Percentiles rank a stretch among this genome's conserved stretches.
These are phyloP conservation scores for Pimephales promelas DNA, from an alignment of 2,113 vertebrate species.

Conservation along the genomic window DNA sequence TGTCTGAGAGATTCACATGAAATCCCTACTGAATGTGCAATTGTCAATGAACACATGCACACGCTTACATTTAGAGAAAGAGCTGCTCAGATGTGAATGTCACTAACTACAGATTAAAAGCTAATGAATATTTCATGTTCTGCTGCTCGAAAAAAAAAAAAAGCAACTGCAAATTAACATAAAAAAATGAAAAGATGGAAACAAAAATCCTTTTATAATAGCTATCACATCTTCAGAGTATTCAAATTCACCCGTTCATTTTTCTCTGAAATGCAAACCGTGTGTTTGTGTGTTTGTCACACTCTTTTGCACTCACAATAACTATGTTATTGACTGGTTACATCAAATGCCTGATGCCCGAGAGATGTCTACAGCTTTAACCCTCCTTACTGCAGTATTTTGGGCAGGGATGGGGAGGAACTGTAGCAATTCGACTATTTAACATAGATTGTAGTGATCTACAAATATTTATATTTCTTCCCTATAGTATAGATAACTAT, in stretches of 20 bases:
- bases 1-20: slow-evolving; percentile 47
- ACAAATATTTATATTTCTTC: no score
- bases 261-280: background rate
- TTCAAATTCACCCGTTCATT: background rate
- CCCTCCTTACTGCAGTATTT: slow-evolving; percentile 32
- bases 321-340: slow-evolving; percentile 68
- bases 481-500: no score
- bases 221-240: background rate
- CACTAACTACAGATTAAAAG: slow-evolving; percentile 24
- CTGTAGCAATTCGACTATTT: background rate
- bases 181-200: no score
- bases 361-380: slow-evolving; percentile 55
- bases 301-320: slow-evolving; percentile 56
- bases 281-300: background rate
- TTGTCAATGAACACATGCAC: slow-evolving; percentile 21
- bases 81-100: background rate
- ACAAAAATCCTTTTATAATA: background rate
- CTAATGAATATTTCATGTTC: slow-evolving; percentile 28
- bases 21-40: slow-evolving; percentile 38
- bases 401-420: background rate
- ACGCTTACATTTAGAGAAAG: background rate
- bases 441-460: no score
- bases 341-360: slow-evolving; percentile 62
- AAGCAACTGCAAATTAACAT: background rate
- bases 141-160: background rate